phyloP scores from a whole-genome alignment of 2,113 vertebrate species.

The Capreolus pygargus region DNA sequence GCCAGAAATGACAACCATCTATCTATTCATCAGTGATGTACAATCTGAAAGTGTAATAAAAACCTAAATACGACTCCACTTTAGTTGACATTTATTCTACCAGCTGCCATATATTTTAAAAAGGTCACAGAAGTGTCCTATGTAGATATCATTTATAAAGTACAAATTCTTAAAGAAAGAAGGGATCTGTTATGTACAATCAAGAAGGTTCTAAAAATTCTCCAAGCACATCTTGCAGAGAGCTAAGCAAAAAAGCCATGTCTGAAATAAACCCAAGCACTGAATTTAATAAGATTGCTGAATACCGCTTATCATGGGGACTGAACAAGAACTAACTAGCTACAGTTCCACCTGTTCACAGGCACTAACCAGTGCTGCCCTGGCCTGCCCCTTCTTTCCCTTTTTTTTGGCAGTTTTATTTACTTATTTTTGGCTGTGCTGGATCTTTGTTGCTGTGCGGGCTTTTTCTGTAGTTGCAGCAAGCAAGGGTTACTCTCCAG shows the following conservation, averaged over 20 bases:
- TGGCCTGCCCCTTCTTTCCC: not conserved
- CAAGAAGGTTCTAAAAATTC: slow-evolving; percentile 50
- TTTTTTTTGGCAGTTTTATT: not conserved
- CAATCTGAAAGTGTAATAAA: slow-evolving; percentile 76
- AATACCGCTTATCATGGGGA: not conserved
- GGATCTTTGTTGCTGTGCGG: not conserved
- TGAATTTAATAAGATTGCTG: not conserved
- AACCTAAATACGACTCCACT: slow-evolving; percentile 77
- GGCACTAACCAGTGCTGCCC: not conserved
- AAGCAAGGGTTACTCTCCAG: not conserved
- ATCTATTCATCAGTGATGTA: slow-evolving; percentile 77
- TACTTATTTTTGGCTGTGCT: not conserved
- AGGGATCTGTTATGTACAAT: not conserved
- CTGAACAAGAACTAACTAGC: not conserved
- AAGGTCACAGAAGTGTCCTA: slow-evolving; percentile 64
- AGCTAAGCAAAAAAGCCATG: not conserved
- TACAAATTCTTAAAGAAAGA: slow-evolving; percentile 55
- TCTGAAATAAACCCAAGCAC: not conserved
- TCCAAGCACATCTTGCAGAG: slow-evolving; percentile 3
- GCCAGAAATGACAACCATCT: slow-evolving; percentile 78
- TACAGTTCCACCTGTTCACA: not conserved
- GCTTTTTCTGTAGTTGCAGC: not conserved
- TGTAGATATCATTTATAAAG: slow-evolving; percentile 40
- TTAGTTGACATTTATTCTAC: slow-evolving; percentile 79
- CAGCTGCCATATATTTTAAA: slow-evolving; percentile 77